Base-by-base conservation (phyloP, 2,888 invertebrate species). In the Drosophila parthenogenetica region DNA sequence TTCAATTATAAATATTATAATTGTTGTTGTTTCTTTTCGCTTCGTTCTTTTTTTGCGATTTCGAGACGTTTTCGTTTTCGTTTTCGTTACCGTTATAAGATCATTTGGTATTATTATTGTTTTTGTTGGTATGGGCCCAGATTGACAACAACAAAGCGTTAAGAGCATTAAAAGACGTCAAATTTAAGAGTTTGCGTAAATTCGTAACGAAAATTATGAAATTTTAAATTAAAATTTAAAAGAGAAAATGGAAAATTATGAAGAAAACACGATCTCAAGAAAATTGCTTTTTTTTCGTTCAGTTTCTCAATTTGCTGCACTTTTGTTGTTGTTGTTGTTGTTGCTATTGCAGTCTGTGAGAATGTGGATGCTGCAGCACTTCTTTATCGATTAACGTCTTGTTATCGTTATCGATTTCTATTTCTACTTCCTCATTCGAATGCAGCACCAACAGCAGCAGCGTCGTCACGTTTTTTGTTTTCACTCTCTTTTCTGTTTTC, bases 101-200 rank as follows among this genome's bases (percentile, higher is more conserved):
- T 17, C 17, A 29, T 53, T 32, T 35, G 29, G 17, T 39, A 8
- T 60, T 63, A 29, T 16, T 64, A 19, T 19, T 22, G 50, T n/a
- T 42, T 39, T 48, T 37, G 48, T 35, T 48, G 43, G 45, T 29
- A 37, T 45, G 29, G 48, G 35, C 50, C 49, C 54, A 54, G 46
- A 51, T 16, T 50, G 51, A 49, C 48, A 76, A 67, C 39, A 45
- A 55, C 49, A 67, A 66, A 66, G 17, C 58, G 73, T 58, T 25
- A 42, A 43, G n/a, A 14, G 54, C 73, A 73, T 73, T 73, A 59
- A 68, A 48, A 58, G 39, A 37, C 45, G 54, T 53, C 43, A 51
- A 37, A 48, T 35, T n/a, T 17, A 46, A 50, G 25, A 32, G 29
- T 22, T 48, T 29, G 40, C 39, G 35, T 37, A 35, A 63, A 51